phyloP scores from a whole-genome alignment of 2,888 invertebrate genomes.

The Ophion obscuratus region DNA sequence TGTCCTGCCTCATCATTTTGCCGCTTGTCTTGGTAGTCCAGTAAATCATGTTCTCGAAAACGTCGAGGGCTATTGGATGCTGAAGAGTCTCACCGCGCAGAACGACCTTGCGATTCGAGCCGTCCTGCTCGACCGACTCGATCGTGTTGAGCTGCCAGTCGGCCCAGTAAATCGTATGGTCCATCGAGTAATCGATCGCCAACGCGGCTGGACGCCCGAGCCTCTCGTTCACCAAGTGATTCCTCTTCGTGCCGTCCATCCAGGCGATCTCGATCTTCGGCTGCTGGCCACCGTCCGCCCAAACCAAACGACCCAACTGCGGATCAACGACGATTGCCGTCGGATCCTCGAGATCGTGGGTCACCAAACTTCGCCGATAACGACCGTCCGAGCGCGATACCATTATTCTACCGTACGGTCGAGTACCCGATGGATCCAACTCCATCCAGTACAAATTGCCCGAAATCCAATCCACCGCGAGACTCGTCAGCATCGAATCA shows the following conservation, averaged over 20 bases:
- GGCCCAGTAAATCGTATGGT: constrained; percentile 97
- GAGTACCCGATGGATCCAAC: constrained; percentile 88
- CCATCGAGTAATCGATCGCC: constrained; percentile 95
- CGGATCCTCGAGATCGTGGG: constrained; percentile 92
- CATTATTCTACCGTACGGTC: constrained; percentile 92
- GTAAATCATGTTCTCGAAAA: constrained; percentile 96
- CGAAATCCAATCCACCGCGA: constrained; percentile 97
- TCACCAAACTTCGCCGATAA: constrained; percentile 92
- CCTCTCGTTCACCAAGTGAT: constrained; percentile 91
- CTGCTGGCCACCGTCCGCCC: constrained; percentile 96
- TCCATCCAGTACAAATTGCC: constrained; percentile 98
- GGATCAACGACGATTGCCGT: constrained; percentile 96
- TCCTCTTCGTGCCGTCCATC: constrained; percentile 97
- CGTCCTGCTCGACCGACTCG: constrained; percentile 94
- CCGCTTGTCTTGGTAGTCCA: constrained; percentile 97
- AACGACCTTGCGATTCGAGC: constrained; percentile 90
- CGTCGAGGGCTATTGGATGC: constrained; percentile 95
- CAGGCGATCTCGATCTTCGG: constrained; percentile 98
- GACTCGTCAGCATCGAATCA: constrained; percentile 92
- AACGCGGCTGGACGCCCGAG: constrained; percentile 95
- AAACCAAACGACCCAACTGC: constrained; percentile 93
- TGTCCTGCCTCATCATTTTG: constrained; percentile 95
- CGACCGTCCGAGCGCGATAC: constrained; percentile 95
- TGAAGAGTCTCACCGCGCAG: constrained; percentile 90
- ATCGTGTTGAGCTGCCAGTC: constrained; percentile 96